Evolutionary conservation across 2,113 vertebrate genomes (phyloP).

Genomic region (Athene noctua): DNA sequence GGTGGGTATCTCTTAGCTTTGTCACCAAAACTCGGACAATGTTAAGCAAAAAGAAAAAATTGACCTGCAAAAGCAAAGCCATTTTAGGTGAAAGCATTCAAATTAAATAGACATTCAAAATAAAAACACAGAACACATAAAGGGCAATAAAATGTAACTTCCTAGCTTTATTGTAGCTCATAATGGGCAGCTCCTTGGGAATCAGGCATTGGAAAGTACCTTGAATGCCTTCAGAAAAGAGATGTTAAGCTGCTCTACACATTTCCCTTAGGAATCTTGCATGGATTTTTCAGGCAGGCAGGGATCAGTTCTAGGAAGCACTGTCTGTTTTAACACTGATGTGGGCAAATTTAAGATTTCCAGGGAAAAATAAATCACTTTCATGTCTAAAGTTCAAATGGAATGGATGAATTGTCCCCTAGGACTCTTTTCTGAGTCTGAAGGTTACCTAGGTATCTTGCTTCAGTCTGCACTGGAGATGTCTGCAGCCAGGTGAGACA

Average conservation of each 20-base stretch:
- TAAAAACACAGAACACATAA: neutral
- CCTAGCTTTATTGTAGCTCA: neutral
- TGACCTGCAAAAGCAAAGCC: slow-evolving; percentile 79
- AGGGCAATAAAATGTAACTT: neutral
- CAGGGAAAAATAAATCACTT: neutral
- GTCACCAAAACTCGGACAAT: slow-evolving; percentile 94
- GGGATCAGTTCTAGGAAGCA: neutral
- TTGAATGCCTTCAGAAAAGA: neutral
- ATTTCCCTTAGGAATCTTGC: neutral
- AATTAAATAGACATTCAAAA: neutral
- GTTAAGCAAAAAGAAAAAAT: slow-evolving; percentile 96
- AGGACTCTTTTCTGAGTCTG: neutral
- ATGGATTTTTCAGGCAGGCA: neutral
- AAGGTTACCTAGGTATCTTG: neutral
- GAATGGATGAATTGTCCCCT: neutral
- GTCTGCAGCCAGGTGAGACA: neutral
- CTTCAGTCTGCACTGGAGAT: neutral
- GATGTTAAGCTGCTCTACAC: neutral
- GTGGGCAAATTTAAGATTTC: neutral
- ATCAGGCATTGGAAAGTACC: neutral
- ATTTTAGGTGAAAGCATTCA: neutral
- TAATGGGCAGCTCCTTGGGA: neutral
- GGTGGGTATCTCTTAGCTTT: slow-evolving; percentile 89
- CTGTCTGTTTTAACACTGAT: neutral
- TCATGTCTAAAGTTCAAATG: neutral